Conservation (phyloP, 2,113 vertebrate species). For the Callaeas wilsoni region DNA sequence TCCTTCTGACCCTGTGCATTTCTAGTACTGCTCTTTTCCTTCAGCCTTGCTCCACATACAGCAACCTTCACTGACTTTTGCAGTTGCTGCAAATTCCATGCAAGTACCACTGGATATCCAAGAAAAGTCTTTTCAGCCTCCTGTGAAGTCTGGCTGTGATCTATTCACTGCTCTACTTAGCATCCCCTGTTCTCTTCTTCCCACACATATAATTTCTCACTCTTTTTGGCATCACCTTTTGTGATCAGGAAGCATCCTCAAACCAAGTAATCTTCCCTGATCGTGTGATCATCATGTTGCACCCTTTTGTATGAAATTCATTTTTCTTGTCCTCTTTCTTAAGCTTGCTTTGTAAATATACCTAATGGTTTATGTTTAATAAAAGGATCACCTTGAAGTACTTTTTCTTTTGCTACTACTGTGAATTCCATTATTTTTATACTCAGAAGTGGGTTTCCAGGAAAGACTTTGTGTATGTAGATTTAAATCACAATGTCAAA, state of each 20-base stretch:
- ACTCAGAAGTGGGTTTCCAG: neutral
- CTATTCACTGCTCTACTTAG: neutral
- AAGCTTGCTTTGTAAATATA: neutral
- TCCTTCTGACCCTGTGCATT: neutral
- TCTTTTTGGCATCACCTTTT: neutral
- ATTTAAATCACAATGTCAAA: neutral
- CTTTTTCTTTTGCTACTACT: neutral
- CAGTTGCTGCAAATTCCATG: neutral
- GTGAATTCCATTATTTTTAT: neutral
- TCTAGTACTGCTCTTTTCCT: neutral
- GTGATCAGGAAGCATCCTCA: neutral
- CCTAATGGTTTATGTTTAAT: neutral
- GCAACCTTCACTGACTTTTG: neutral
- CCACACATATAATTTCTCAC: fast-evolving
- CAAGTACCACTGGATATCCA: neutral
- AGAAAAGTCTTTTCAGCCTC: neutral
- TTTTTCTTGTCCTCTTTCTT: neutral
- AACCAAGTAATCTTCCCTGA: neutral
- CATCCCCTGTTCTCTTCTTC: neutral
- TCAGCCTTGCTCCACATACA: neutral
- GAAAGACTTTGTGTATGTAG: neutral
- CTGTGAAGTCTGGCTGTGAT: neutral
- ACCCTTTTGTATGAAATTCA: neutral
- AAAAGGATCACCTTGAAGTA: neutral
- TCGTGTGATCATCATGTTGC: neutral